These are phyloP conservation scores for Andrena flavipes DNA, from an alignment of 2,888 invertebrate species.

Conservation along the genomic window DNA sequence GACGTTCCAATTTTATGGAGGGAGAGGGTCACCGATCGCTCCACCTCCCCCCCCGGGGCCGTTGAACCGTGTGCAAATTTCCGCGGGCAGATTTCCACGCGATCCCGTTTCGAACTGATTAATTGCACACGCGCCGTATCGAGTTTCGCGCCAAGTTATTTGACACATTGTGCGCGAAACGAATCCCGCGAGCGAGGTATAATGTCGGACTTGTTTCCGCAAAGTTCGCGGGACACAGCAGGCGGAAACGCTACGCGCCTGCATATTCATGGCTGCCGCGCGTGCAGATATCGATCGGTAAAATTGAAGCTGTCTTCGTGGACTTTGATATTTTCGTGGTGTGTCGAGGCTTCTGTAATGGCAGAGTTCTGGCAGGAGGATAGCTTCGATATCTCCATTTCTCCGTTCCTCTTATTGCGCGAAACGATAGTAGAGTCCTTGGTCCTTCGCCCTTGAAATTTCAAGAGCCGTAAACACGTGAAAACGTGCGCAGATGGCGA, in stretches of 20 bases:
- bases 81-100: neutral
- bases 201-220: constrained; percentile 1
- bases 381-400: neutral
- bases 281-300: neutral
- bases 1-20: neutral
- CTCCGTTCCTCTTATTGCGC: neutral
- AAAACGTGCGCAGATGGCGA: neutral
- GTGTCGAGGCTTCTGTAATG: too few species aligned
- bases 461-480: constrained; percentile 12
- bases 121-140: constrained; percentile 2
- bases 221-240: neutral
- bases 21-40: constrained; percentile 11
- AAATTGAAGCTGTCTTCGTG: neutral
- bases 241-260: neutral
- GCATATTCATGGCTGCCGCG: constrained; percentile 5
- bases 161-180: constrained; percentile 14
- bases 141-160: constrained; percentile 8
- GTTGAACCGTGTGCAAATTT: constrained; percentile 23
- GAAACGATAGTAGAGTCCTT: neutral
- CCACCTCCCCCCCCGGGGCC: neutral
- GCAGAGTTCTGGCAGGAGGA: neutral
- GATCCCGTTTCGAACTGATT: constrained; percentile 18
- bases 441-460: neutral
- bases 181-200: neutral
- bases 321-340: neutral